phyloP scores from a whole-genome alignment of 2,888 invertebrate species.

The Dasypolia templi region DNA sequence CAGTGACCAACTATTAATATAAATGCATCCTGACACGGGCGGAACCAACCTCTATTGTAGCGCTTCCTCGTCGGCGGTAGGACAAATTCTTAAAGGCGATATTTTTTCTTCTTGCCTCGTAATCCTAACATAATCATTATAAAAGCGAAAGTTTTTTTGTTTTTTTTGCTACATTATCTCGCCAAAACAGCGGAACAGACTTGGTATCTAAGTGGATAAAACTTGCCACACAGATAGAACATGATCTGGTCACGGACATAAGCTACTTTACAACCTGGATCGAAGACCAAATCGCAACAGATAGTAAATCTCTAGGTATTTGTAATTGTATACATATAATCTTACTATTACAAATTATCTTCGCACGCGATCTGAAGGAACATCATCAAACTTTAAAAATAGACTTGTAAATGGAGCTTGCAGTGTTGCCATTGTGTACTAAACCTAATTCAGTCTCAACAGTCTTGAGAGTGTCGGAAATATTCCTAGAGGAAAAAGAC shows the following conservation, averaged over 20 bases:
- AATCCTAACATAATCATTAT: no score
- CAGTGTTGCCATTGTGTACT: slow-evolving; percentile 28
- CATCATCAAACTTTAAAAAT: slow-evolving; percentile 15
- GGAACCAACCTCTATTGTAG: no score
- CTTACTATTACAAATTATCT: neutral
- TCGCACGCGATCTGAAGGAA: neutral
- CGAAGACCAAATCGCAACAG: no score
- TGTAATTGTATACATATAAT: no score
- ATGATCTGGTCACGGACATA: no score
- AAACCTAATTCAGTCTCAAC: slow-evolving; percentile 26
- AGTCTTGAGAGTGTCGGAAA: slow-evolving; percentile 5
- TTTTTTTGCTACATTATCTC: no score
- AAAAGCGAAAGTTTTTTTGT: no score
- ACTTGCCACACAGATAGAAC: no score
- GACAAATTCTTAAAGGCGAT: neutral
- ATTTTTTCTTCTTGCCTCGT: neutral
- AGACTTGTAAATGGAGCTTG: slow-evolving; percentile 13
- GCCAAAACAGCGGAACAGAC: no score
- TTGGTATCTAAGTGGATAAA: no score
- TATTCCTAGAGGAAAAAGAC: slow-evolving; percentile 62
- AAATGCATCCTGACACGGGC: neutral
- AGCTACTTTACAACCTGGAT: no score
- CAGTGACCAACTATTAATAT: neutral
- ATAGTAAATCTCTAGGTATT: no score
- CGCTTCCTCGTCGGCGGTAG: neutral